Percentiles rank a stretch among this genome's conserved stretches.
Evolutionary conservation across 2,888 invertebrate genomes (phyloP).

Genomic region (Girardia tigrina): DNA sequence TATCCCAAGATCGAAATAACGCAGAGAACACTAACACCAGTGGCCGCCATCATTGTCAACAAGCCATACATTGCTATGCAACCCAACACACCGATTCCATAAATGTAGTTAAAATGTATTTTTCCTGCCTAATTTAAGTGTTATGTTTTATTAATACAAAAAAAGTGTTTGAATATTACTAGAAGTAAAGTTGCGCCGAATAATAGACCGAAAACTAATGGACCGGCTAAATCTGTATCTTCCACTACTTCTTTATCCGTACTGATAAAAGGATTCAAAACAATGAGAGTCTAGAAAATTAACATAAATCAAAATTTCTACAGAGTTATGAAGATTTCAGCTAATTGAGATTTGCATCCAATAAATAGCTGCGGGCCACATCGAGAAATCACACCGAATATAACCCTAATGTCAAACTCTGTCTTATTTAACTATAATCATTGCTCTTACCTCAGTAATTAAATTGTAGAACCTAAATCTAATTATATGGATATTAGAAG

Average conservation of each 20-base stretch:
- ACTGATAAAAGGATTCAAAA: conserved; percentile 62
- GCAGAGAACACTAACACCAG: conserved; percentile 49
- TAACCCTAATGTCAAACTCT: not conserved
- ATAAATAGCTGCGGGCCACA: not conserved
- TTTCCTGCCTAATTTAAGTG: conserved; percentile 48
- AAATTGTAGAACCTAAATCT: not conserved
- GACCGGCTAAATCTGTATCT: conserved; percentile 74
- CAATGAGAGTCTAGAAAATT: conserved; percentile 61
- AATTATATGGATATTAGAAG: conserved; percentile 9
- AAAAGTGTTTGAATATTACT: conserved; percentile 40
- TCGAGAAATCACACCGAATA: not conserved
- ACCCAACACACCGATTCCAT: conserved; percentile 75
- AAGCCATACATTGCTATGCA: conserved; percentile 76
- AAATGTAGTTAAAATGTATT: conserved; percentile 74
- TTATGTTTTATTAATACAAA: not conserved
- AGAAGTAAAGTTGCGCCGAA: conserved; percentile 57
- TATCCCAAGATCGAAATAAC: conserved; percentile 65
- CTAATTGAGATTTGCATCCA: not conserved
- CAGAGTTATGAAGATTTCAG: not conserved
- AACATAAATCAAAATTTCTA: not conserved
- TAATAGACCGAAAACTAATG: conserved; percentile 71
- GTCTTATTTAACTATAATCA: conserved; percentile 13
- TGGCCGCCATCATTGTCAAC: conserved; percentile 66
- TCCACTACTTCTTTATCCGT: conserved; percentile 50
- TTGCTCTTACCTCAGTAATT: not conserved